phyloP scores from a whole-genome alignment of 2,888 invertebrate genomes.

The Lepidocyrtoides sp. region DNA sequence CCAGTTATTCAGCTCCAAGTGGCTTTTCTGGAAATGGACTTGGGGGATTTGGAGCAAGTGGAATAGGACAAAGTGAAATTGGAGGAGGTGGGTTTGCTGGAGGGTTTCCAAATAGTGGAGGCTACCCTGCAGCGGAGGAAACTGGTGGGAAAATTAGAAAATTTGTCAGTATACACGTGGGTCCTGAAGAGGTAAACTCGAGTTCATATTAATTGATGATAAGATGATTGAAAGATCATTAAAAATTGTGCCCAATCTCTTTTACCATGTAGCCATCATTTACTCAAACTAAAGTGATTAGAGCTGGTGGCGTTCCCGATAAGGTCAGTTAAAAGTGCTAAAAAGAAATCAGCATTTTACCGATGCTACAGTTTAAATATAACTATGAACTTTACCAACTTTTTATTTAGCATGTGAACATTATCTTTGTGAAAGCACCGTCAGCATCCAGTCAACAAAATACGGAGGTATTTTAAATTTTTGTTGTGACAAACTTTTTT shows the following conservation, averaged over 20 bases:
- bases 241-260: neutral
- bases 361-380: no score
- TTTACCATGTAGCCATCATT: conserved; percentile 4
- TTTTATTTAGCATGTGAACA: conserved; percentile 57
- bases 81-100: conserved; percentile 45
- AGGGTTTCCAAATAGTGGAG: conserved; percentile 41
- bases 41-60: conserved; percentile 36
- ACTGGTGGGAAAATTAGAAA: conserved; percentile 44
- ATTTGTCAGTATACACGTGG: conserved; percentile 52
- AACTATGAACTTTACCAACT: no score
- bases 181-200: conserved; percentile 44
- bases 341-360: no score
- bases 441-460: conserved; percentile 60
- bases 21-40: conserved; percentile 34
- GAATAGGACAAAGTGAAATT: no score
- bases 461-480: conserved; percentile 79
- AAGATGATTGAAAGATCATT: no score
- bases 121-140: neutral
- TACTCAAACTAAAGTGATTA: conserved; percentile 51
- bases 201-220: no score
- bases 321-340: no score
- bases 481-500: no score
- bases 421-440: conserved; percentile 74
- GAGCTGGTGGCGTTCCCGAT: conserved; percentile 72
- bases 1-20: conserved; percentile 6